A percentile compares a stretch with the other conserved stretches of the same genome.
These are phyloP conservation scores for Matsumyia berberina DNA, from an alignment of 2,888 invertebrate genomes.

Conservation along the genomic window DNA sequence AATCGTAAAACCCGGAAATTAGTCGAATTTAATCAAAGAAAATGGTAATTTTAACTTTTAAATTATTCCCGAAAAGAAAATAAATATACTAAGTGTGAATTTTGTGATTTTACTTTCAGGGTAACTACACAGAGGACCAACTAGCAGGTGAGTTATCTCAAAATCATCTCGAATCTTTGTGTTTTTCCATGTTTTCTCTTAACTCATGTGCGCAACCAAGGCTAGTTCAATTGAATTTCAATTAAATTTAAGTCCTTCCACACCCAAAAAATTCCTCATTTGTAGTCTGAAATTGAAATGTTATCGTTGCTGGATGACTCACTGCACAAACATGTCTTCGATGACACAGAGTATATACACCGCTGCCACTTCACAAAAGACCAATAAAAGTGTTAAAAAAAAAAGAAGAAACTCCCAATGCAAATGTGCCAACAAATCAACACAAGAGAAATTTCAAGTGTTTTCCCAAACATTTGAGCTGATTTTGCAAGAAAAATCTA, in stretches of 20 bases:
- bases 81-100: slow-evolving; percentile 27
- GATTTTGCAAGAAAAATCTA: slow-evolving; percentile 23
- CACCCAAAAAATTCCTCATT: slow-evolving; percentile 48
- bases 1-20: slow-evolving; percentile 27
- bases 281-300: slow-evolving; percentile 20
- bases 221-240: slow-evolving; percentile 14
- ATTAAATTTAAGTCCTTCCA: slow-evolving; percentile 28
- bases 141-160: slow-evolving; percentile 89
- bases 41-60: slow-evolving; percentile 59
- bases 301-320: slow-evolving; percentile 63
- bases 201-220: neutral
- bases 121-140: slow-evolving; percentile 95
- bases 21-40: slow-evolving; percentile 53
- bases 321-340: slow-evolving; percentile 60
- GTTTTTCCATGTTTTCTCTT: slow-evolving; percentile 34
- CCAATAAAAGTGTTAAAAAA: slow-evolving; percentile 19
- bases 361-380: slow-evolving; percentile 39
- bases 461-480: slow-evolving; percentile 28
- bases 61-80: neutral
- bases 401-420: slow-evolving; percentile 27
- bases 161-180: neutral
- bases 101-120: slow-evolving; percentile 86
- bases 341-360: slow-evolving; percentile 54
- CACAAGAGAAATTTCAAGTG: slow-evolving; percentile 50
- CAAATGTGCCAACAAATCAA: slow-evolving; percentile 51